Conservation (phyloP, 2,113 vertebrate species). For the Nothocercus julius region DNA sequence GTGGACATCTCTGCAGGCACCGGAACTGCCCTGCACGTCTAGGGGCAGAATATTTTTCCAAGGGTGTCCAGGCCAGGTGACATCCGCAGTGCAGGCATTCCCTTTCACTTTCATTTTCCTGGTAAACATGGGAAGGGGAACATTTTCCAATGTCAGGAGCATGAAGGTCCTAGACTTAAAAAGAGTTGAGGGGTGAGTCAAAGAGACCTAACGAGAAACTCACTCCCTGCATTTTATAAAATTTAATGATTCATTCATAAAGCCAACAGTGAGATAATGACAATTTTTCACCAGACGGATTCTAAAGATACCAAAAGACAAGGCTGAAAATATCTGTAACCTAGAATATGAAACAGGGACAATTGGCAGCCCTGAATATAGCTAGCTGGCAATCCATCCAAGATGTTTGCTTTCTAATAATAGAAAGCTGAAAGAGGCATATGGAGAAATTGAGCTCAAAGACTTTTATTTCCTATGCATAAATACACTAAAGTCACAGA, state of each 20-base stretch:
- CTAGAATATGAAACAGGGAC: constrained; percentile 29
- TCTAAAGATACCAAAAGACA: constrained; percentile 47
- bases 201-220: background rate
- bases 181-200: background rate
- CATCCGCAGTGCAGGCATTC: background rate
- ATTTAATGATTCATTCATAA: constrained; percentile 33
- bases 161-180: background rate
- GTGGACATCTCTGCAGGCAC: background rate
- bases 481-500: constrained; percentile 56
- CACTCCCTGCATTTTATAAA: background rate
- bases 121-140: background rate
- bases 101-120: background rate
- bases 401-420: constrained; percentile 67
- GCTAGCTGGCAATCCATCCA: constrained; percentile 36
- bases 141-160: background rate
- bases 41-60: background rate
- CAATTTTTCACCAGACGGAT: constrained; percentile 13
- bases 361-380: constrained; percentile 40
- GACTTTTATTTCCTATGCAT: constrained; percentile 43
- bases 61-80: background rate
- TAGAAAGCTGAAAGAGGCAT: constrained; percentile 58
- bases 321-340: constrained; percentile 48
- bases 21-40: background rate
- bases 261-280: constrained; percentile 11
- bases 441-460: constrained; percentile 47